Base-by-base conservation (phyloP, 2,888 invertebrate genomes). In the Spisula solida region DNA sequence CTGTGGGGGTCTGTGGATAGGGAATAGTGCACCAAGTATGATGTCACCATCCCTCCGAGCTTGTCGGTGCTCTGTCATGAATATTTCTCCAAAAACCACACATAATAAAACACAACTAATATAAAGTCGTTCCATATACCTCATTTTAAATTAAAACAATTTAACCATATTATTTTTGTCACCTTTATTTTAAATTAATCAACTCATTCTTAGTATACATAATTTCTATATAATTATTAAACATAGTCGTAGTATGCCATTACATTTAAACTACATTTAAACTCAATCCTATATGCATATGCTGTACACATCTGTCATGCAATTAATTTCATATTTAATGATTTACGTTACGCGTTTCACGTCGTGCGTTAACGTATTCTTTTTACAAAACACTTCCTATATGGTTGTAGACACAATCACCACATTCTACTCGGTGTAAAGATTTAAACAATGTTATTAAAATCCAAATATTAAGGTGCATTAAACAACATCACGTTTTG, bases 21-120 rank as follows among this genome's bases (percentile, higher is more conserved):
- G 96, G 85, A 96, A 96, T 81, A 97, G 95, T 1, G 97, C 97
- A 0, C 97, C 97, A 81, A 97, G 97, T 88, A 97, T 97, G 90
- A 97, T 97, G 95, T 97, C 97, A 14, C 97, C 97, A 89, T 97
- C 97, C 31, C 97, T 86, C 1, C 94, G 91, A 14, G 95, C 95
- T 47, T 91, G 93, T 20, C 94, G 90, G 18, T 82, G 86, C 70
- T 86, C 85, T 60, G 81, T 25, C 47, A 70, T 56, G 20, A 48
- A 66, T 25, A 41, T 25, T 14, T 14, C 41, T 60, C 85, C 85
- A 25, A 56, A n/a, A 29, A 85, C 16, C 10, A 34, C n/a, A 48
- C 51, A 83, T 1, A 75, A 18, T 31, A 80, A 12, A 47, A 80
- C 12, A 75, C 16, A 75, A 75, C 75, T 75, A 31, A 75, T 18